Evolutionary conservation across 1,140 invertebrate species (phyloP), one percentile per base, ranked within the genome.

Genomic region (Ceratina australensis): DNA sequence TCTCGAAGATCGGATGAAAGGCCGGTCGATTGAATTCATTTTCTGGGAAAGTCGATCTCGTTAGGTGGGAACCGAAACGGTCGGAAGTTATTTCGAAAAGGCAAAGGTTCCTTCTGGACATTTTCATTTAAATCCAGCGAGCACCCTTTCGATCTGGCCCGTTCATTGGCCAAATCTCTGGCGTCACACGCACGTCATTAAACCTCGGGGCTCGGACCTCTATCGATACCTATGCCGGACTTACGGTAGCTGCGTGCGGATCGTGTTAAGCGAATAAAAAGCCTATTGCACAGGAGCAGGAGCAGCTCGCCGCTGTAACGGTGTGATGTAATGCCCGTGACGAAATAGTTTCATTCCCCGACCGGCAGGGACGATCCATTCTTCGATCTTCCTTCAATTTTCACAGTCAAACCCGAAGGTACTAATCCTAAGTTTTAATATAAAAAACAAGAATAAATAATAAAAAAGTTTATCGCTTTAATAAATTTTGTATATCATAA

Each of bases 161-260:
- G 78, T 85, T 84, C 78, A 92, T 92, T 92, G 90, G 91, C 90
- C 87, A 92, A 92, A 92, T 92, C 89, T 90, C 78, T 80, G 69
- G 52, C 83, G 80, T 84, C 88, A 91, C 91, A 92, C 91, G 90
- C 89, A 90, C 91, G 72, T 91, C 89, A 88, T 92, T 92, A 92
- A 84, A 73, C 67, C 81, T 42, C 33, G 3, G 69, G 73, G 78
- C 85, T 86, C 67, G 78, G 78, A 90, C 90, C 10, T 42, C 33
- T 90, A 91, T 91, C 88, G 88, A 91, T 90, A 90, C 85, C 84
- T 81, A 80, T 59, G 71, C 90, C 67, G 90, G 90, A 90, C 33
- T 42, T 42, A 42, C 90, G 75, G 73, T 86, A 87, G 84, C 5
- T 42, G 33, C 88, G 83, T 76, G 81, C 84, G 73, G 79, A 86